These are phyloP conservation scores for Xanthorhoe spadicearia DNA, from an alignment of 2,888 invertebrate species.

Conservation along the genomic window DNA sequence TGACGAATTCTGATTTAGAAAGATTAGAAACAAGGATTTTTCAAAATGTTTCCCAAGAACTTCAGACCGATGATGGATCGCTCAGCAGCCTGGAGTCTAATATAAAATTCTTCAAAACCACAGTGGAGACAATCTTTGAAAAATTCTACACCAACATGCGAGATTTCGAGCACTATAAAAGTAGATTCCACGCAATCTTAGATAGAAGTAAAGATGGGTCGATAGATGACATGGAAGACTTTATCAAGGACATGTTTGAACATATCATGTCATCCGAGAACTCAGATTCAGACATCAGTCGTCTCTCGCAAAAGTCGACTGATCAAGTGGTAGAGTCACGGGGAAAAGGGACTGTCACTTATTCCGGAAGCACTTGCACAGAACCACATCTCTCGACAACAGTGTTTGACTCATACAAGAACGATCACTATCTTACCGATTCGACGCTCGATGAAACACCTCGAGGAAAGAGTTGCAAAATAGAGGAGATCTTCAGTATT, in stretches of 20 bases:
- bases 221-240: conserved; percentile 69
- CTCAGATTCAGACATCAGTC: conserved; percentile 44
- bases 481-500: conserved; percentile 62
- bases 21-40: conserved; percentile 64
- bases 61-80: conserved; percentile 59
- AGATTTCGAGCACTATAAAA: conserved; percentile 71
- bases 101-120: conserved; percentile 69
- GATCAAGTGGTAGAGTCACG: conserved; percentile 15
- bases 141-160: conserved; percentile 67
- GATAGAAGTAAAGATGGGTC: conserved; percentile 62
- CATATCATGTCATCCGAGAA: conserved; percentile 67
- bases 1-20: conserved; percentile 67
- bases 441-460: conserved; percentile 56
- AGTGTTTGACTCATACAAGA: conserved; percentile 63
- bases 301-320: conserved; percentile 18
- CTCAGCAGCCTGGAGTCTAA: conserved; percentile 65
- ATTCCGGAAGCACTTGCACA: conserved; percentile 24
- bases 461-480: conserved; percentile 42
- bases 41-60: conserved; percentile 63
- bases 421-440: conserved; percentile 63
- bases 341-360: conserved; percentile 31
- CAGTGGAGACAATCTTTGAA: conserved; percentile 72
- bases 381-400: conserved; percentile 24
- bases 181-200: conserved; percentile 69
- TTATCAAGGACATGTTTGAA: conserved; percentile 72